Conservation (phyloP, 2,888 invertebrate species). For the Nephrotoma appendiculata region DNA sequence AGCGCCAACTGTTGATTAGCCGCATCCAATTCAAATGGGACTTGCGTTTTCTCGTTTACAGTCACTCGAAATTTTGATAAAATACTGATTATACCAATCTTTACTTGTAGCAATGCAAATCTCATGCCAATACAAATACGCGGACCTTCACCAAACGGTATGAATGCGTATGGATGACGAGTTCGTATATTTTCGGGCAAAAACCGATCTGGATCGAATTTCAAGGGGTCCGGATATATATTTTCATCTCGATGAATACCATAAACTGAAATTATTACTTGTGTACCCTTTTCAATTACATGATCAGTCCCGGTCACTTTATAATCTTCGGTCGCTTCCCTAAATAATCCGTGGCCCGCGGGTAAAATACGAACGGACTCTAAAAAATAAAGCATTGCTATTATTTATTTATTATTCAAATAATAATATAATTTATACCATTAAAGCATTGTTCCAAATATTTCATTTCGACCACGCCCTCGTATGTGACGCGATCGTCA, state of each 20-base stretch:
- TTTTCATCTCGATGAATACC: conserved; percentile 44
- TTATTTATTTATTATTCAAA: too few species aligned
- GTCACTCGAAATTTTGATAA: conserved; percentile 10
- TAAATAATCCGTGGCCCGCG: not conserved
- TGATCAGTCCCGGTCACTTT: conserved; percentile 21
- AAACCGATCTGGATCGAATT: conserved; percentile 42
- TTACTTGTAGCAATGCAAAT: conserved; percentile 12
- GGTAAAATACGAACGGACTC: conserved; percentile 1
- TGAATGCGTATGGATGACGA: conserved; percentile 21
- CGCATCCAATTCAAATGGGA: conserved; percentile 6
- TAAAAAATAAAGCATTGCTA: conserved; percentile 5
- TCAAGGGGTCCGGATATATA: conserved; percentile 41
- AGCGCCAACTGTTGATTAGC: not conserved
- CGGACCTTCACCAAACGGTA: conserved; percentile 15
- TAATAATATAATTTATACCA: conserved; percentile 17
- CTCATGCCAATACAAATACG: conserved; percentile 15
- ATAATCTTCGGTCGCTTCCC: not conserved
- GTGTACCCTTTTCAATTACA: conserved; percentile 37
- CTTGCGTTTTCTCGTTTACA: conserved; percentile 15
- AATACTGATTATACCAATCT: conserved; percentile 6
- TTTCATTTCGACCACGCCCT: conserved; percentile 26
- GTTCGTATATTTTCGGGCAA: conserved; percentile 34
- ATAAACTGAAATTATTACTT: conserved; percentile 37
- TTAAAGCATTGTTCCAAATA: conserved; percentile 29
- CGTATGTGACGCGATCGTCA: conserved; percentile 25